Evolutionary conservation across 2,797 vertebrate genomes (phyloP).

Genomic region (Mastacembelus armatus): DNA sequence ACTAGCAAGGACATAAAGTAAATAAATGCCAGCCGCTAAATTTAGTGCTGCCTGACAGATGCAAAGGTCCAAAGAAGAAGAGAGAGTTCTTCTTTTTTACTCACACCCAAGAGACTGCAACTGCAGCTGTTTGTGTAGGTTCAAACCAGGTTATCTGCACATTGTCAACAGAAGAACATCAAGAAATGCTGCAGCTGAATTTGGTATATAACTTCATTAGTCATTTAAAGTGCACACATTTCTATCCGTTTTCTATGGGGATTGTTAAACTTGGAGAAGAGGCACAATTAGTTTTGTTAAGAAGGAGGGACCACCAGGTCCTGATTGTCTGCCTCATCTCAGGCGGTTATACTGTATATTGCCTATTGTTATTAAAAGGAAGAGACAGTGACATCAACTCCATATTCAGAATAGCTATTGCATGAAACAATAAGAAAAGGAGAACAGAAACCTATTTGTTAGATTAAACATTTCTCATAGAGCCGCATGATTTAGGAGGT

Average conservation of each 20-base stretch:
- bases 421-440: constrained; percentile 72
- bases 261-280: constrained; percentile 71
- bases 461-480: constrained; percentile 85
- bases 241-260: constrained; percentile 44
- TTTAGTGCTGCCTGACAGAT: constrained; percentile 73
- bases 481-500: constrained; percentile 84
- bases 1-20: constrained; percentile 81
- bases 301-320: constrained; percentile 73
- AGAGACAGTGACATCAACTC: constrained; percentile 82
- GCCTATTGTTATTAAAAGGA: constrained; percentile 80
- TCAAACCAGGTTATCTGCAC: constrained; percentile 31
- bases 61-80: constrained; percentile 51
- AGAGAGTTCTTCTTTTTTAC: constrained; percentile 48
- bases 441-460: constrained; percentile 85
- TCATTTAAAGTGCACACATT: constrained; percentile 62
- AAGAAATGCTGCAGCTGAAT: background rate
- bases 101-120: constrained; percentile 17
- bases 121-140: constrained; percentile 21
- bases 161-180: background rate
- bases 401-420: constrained; percentile 75
- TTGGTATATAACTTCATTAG: constrained; percentile 35
- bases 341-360: constrained; percentile 79
- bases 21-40: constrained; percentile 81
- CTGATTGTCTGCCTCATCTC: constrained; percentile 68
- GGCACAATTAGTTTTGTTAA: constrained; percentile 78